Conservation (phyloP, 2,888 invertebrate species). For the Thereva unica region DNA sequence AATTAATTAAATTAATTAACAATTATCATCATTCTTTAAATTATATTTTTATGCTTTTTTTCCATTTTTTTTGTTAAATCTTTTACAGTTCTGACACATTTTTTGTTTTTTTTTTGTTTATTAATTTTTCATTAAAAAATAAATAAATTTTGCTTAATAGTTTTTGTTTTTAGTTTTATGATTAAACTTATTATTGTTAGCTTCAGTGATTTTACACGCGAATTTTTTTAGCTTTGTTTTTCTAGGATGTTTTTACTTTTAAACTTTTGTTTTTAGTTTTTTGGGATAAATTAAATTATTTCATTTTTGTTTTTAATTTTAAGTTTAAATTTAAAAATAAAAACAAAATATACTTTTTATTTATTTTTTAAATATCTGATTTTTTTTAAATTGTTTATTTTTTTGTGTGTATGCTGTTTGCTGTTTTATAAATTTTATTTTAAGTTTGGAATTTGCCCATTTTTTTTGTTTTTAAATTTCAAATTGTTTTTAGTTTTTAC, state of each 20-base stretch:
- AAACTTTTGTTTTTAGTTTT: constrained; percentile 8
- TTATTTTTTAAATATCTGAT: not conserved
- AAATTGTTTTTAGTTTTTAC: too few relatives aligned
- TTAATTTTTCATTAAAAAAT: constrained; percentile 29
- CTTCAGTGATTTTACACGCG: constrained; percentile 33
- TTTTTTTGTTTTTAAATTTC: too few relatives aligned
- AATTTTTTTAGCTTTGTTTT: constrained; percentile 16
- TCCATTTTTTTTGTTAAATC: too few relatives aligned
- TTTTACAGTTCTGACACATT: not conserved
- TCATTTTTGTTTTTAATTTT: not conserved
- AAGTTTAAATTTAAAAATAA: constrained; percentile 5
- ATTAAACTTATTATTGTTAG: constrained; percentile 35
- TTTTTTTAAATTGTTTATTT: too few relatives aligned
- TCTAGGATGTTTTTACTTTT: too few relatives aligned
- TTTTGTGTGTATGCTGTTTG: too few relatives aligned
- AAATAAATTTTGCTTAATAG: constrained; percentile 31
- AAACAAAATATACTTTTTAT: constrained; percentile 1
- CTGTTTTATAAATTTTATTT: too few relatives aligned
- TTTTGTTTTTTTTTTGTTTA: constrained; percentile 31
- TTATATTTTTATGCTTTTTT: constrained; percentile 14
- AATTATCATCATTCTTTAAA: constrained; percentile 7
- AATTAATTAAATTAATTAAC: constrained; percentile 33
- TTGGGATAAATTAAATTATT: constrained; percentile 14
- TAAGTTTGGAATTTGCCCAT: too few relatives aligned
- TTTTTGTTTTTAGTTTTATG: constrained; percentile 21